A percentile compares a stretch with the other conserved stretches of the same genome.
Conservation (phyloP, 2,113 vertebrate genomes). For the Sigmodon hispidus region DNA sequence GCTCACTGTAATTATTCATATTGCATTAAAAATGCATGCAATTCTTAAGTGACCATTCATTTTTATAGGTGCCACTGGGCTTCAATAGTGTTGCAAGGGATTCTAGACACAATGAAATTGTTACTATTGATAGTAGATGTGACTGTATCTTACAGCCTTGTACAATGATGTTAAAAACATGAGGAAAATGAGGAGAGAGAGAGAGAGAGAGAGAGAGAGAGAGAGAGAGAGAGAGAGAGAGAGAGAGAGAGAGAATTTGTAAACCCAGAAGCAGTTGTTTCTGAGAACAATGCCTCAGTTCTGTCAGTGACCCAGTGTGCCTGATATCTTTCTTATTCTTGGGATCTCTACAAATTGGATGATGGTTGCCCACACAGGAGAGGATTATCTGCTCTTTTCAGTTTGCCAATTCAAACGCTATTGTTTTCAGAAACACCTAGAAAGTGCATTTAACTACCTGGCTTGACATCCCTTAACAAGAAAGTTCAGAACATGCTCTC, state of each 20-base stretch:
- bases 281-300: neutral
- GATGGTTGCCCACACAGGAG: neutral
- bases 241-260: neutral
- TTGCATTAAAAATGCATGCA: slow-evolving; percentile 49
- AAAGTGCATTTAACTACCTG: neutral
- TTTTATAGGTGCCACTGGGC: slow-evolving; percentile 41
- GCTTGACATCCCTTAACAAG: neutral
- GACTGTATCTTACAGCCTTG: neutral
- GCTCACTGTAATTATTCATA: slow-evolving; percentile 42
- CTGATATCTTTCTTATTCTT: neutral
- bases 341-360: neutral
- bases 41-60: neutral
- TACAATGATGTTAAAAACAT: neutral
- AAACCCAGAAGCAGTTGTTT: neutral
- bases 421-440: neutral
- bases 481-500: neutral
- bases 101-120: neutral
- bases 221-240: neutral
- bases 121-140: slow-evolving; percentile 21
- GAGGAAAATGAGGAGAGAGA: too few species aligned
- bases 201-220: neutral
- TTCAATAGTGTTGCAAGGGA: slow-evolving; percentile 38
- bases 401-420: neutral
- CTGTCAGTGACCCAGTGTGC: neutral
- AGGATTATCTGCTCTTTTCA: neutral